Percentiles rank a stretch among this genome's conserved stretches.
These are phyloP conservation scores for Rhagoletis zephyria DNA, from an alignment of 1,140 invertebrate genomes.

Conservation along the genomic window DNA sequence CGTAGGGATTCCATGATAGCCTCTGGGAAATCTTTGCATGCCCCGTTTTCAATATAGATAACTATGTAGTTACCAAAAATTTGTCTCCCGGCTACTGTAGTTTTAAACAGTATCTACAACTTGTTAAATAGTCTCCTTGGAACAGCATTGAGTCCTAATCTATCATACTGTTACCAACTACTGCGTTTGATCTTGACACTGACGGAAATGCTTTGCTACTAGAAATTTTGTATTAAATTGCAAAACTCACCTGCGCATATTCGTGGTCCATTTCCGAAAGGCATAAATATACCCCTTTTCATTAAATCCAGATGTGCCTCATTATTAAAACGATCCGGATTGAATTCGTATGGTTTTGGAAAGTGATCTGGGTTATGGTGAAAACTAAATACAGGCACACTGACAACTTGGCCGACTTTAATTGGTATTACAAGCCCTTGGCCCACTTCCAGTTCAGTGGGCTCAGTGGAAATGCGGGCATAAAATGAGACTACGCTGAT, in stretches of 20 bases:
- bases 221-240: neutral
- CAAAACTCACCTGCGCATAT: slow-evolving; percentile 76
- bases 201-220: too few relatives aligned
- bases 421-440: neutral
- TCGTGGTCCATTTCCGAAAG: slow-evolving; percentile 80
- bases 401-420: slow-evolving; percentile 19
- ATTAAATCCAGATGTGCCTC: slow-evolving; percentile 47
- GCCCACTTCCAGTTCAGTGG: slow-evolving; percentile 1
- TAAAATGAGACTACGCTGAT: neutral
- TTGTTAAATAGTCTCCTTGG: too few relatives aligned
- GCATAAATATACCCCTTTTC: slow-evolving; percentile 74
- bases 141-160: too few relatives aligned
- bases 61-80: too few relatives aligned
- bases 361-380: slow-evolving; percentile 54
- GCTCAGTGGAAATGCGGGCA: slow-evolving; percentile 50
- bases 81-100: too few relatives aligned
- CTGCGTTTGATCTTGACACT: too few relatives aligned
- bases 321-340: slow-evolving; percentile 56
- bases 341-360: slow-evolving; percentile 54
- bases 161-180: too few relatives aligned
- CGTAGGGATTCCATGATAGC: too few relatives aligned
- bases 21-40: too few relatives aligned
- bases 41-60: too few relatives aligned
- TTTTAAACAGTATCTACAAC: too few relatives aligned
- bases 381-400: slow-evolving; percentile 56